Base-by-base conservation (phyloP, 2,888 invertebrate species). In the Ashinkailepas kermadecensis region DNA sequence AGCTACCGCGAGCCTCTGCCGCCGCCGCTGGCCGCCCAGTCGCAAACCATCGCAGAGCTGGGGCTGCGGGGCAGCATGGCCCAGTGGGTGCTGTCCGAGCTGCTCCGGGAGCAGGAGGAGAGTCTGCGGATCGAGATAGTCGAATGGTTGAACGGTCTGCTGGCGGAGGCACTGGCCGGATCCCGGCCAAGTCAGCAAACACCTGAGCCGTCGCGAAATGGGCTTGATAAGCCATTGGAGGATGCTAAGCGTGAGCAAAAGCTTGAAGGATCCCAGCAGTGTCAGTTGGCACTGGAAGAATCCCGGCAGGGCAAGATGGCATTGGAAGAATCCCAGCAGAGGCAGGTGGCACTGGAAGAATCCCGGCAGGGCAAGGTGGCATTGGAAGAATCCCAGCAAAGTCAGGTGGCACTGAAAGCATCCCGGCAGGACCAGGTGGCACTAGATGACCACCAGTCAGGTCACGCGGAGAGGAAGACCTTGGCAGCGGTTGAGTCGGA, bases 11-110 rank as follows among this genome's bases (percentile, higher is more conserved):
- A 39, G 39, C 97, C 85, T 97, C 97, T 0, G 88, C 97, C 70
- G 97, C 96, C 84, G 97, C 97, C 7, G 97, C n/a, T n/a, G 39
- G 39, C 96, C 85, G 91, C 93, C 0, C 95, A 97, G 0, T 97
- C 97, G 0, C 90, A 96, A 59, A 92, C 93, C 0, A 97, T 97
- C 87, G 89, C 98, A 21, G 95, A 97, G 0, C 95, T 96, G 86
- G 96, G 96, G 85, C 92, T 93, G 80, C 94, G 93, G 58, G 88
- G 97, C 80, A 89, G 97, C 1, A 91, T 92, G 62, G 96, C 97
- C 88, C 89, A 97, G 58, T 88, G 97, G 74, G 93, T 93, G 83
- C 89, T 98, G 12, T 88, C 97, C 58, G 59, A 82, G 85, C 15
- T 12, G 39, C 54, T 70, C 15, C 74, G 67, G 83, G 86, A 87